Base-by-base conservation (phyloP, 2,797 vertebrate genomes). In the Smutsia gigantea region DNA sequence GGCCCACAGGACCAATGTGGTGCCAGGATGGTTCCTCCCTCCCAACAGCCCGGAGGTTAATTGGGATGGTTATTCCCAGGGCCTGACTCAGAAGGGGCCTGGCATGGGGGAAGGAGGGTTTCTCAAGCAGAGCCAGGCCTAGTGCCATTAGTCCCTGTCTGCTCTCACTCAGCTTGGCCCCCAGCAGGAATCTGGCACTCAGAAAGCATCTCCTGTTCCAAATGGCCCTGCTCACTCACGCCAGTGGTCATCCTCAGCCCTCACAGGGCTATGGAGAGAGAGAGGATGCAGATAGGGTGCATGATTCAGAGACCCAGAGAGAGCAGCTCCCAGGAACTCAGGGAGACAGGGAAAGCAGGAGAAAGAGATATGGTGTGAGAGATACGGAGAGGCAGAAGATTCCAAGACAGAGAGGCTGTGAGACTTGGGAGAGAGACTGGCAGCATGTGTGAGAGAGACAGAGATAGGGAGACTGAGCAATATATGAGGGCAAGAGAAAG, bases 1-100 rank as follows among this genome's bases (percentile, higher is more conserved):
- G 59, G 12, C 34, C 53, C 11, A n/a, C 2, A 63, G 34, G 57
- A 5, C 31, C 0, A 4, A 87, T 0, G 0, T 31, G 14, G 4
- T 55, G n/a, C 18, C 21, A 83, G 63, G 61, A 53, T 34, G 5
- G 9, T 29, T 75, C 29, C 39, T 87, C 49, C 59, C 34, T 87
- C 46, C 69, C 23, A 57, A 31, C 5, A 74, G 29, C 53, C 23
- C 27, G 4, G 5, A 55, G 21, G 34, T 96, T 64, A 42, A 63
- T n/a, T 95, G 25, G 39, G 12, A 46, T 71, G 46, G 7, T 55
- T 79, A 79, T 87, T 78, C 49, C 75, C 75, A 94, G 75, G 34
- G 27, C 23, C 11, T 61, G 66, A 81, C 7, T 94, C 64, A 69
- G 37, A 23, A 95, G 92, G 71, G 69, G 11, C 25, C 84, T 92